Conservation (phyloP, 2,888 invertebrate genomes). For the Synergus japonicus region DNA sequence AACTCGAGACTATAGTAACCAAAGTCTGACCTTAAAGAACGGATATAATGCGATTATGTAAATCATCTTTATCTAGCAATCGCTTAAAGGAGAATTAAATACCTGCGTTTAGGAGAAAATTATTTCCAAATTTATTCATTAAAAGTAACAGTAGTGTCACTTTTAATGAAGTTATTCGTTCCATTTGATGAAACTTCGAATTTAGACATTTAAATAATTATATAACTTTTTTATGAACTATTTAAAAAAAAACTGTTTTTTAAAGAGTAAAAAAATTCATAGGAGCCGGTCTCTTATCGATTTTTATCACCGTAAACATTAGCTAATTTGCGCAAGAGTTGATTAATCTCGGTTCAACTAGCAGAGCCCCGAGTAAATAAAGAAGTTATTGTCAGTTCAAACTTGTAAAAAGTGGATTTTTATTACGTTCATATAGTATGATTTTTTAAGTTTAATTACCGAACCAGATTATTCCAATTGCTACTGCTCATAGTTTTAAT, state of each 20-base stretch:
- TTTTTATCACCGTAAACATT: conserved; percentile 26
- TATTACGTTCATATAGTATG: background rate
- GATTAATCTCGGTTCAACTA: conserved; percentile 20
- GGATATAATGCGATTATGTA: background rate
- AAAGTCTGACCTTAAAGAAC: conserved; percentile 19
- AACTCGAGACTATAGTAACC: conserved; percentile 11
- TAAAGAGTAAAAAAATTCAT: background rate
- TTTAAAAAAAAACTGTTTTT: background rate
- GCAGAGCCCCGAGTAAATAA: conserved; percentile 7
- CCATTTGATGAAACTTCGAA: background rate
- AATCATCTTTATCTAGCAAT: background rate
- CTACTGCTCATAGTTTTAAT: background rate
- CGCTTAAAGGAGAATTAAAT: background rate
- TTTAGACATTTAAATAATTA: no score
- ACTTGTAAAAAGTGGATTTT: background rate
- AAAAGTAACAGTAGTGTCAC: background rate
- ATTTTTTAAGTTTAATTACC: background rate
- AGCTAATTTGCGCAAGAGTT: conserved; percentile 27
- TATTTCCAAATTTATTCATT: background rate
- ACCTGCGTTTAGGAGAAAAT: background rate
- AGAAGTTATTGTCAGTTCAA: conserved; percentile 22
- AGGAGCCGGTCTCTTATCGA: background rate
- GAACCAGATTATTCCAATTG: background rate
- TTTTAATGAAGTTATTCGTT: background rate
- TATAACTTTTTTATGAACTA: no score